These are phyloP conservation scores for Cyanoliseus patagonus DNA, from an alignment of 2,113 vertebrate species.

Conservation along the genomic window DNA sequence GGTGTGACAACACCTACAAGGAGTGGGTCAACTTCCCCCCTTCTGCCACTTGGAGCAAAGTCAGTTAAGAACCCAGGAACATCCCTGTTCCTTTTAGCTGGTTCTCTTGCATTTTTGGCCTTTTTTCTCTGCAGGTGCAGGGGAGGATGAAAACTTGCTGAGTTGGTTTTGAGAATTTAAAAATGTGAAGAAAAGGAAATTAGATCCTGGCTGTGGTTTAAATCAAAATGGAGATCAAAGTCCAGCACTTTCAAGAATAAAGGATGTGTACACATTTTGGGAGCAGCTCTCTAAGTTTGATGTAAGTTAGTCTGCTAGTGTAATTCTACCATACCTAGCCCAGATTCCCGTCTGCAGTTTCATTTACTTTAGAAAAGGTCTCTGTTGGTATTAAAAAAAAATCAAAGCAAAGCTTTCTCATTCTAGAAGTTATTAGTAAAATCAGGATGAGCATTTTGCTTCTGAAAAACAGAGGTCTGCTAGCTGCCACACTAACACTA, in stretches of 20 bases:
- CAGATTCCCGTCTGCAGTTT: constrained; percentile 14
- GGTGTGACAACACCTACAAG: not conserved
- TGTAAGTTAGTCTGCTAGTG: constrained; percentile 41
- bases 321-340: constrained; percentile 22
- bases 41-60: not conserved
- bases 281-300: constrained; percentile 40
- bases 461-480: not conserved
- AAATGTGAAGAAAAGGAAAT: constrained; percentile 73
- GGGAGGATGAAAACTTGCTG: constrained; percentile 68
- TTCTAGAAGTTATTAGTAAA: not conserved
- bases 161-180: constrained; percentile 54
- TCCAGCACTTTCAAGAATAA: constrained; percentile 18
- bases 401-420: not conserved
- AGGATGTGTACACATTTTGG: constrained; percentile 41
- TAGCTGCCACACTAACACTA: not conserved
- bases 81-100: constrained; percentile 14
- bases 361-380: constrained; percentile 48
- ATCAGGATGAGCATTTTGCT: not conserved
- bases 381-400: not conserved
- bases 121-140: constrained; percentile 56
- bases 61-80: not conserved
- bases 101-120: constrained; percentile 8
- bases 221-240: constrained; percentile 64
- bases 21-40: not conserved
- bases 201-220: constrained; percentile 54